Evolutionary conservation across 1,140 invertebrate genomes (phyloP), one percentile per base, ranked within the genome.

Genomic region (Neodiprion fabricii): DNA sequence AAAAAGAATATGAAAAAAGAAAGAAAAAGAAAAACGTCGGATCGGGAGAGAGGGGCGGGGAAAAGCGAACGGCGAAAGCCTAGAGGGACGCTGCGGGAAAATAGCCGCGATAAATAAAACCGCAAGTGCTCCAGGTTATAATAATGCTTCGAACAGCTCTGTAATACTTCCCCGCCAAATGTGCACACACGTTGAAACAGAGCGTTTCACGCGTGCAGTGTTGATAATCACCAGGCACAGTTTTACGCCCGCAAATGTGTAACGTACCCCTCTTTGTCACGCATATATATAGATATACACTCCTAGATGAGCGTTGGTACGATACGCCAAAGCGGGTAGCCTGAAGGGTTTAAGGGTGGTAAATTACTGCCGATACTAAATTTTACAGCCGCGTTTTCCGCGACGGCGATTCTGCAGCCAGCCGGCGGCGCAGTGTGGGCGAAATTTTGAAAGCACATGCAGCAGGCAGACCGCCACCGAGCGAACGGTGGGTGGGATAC

Each of bases 331-430:
- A 61, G 8, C 53, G n/a, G 11, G 7, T 4, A 61, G 53, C 9
- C 3, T 4, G n/a, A 61, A 61, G 53, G 53, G 53, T 61, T 61
- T 9, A 9, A 0, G 53, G 11, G 53, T 40, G 5, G 28, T 61
- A 61, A 61, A 61, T 61, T 61, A 17, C 53, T 17, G n/a, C 53
- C 53, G 53, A 61, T 61, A 61, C 53, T 61, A 61, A 61, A 61
- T 61, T 61, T 61, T 17, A 61, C n/a, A 61, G 53, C 9, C 53
- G 53, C 53, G 53, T 61, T 14, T 61, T 61, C n/a, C 53, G 53
- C 53, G 53, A 9, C 53, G 28, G 28, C 28, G 28, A 40, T 40
- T 40, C 28, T 40, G 28, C 28, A 40, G 28, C 28, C 28, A 40
- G 28, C 28, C 28, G 28, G 28, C n/a, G 53, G 53, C n/a, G n/a